Evolutionary conservation across 2,797 vertebrate species (phyloP), one percentile per base, ranked within the genome.

Genomic region (Epinephelus malabaricus): DNA sequence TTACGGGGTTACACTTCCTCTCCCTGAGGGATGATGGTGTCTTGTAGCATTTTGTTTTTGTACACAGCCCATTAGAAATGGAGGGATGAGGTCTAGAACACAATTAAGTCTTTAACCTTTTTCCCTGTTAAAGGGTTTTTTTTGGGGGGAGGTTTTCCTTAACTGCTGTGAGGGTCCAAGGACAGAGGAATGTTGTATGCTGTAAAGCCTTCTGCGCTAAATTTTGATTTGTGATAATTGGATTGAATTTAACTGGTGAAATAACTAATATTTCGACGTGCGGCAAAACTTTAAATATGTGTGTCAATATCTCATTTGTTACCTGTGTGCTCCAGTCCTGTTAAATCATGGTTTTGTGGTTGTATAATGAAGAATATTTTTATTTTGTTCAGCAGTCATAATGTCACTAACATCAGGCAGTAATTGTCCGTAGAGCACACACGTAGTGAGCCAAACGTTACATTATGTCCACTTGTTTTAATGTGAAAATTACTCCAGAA

Each of bases 391-490:
- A 51, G 8, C 11, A 69, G 2, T 58, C 73, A 45, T n/a, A 63
- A 9, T 34, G 6, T 69, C 46, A 63, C 43, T 30, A 38, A 54
- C 51, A 67, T n/a, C 60, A 30, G 58, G 47, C 40, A 17, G 54
- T 6, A 69, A 55, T 17, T 69, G 25, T 34, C n/a, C 56, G 21
- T 4, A 6, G n/a, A 63, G 51, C 19, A 18, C 25, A 34, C 54
- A 12, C 38, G 38, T 4, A 43, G 15, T n/a, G 14, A 79, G 72
- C 58, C 73, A 77, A 81, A 69, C 46, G 46, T 47, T 64, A 78
- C 73, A 62, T 79, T 78, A 62, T 45, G 56, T 79, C 69, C 69
- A 30, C 40, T 79, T 78, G 50, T 74, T 79, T 73, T 72, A 55
- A 67, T 50, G 13, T 6, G 25, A 79, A 60, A 45, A 54, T 53